Evolutionary conservation across 1,140 invertebrate species (phyloP), one percentile per base, ranked within the genome.

Genomic region (Leptinotarsa texana): DNA sequence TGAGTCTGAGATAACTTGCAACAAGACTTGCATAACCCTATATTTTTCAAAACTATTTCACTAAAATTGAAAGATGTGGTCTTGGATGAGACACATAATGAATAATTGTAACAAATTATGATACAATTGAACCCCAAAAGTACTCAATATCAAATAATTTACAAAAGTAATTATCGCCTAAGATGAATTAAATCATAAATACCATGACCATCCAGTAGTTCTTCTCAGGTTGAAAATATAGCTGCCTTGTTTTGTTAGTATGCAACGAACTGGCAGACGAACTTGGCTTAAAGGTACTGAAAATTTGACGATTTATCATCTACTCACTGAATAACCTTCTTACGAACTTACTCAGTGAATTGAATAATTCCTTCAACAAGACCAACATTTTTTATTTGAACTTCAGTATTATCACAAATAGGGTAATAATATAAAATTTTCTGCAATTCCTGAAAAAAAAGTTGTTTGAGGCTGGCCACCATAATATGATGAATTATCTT

Each of bases 201-300:
- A 97, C 96, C 93, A 98, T 90, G 70, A 96, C 91, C 87, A 98
- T 92, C 95, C 96, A 98, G 84, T 92, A 96, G 80, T 93, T 89
- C 80, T 89, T 88, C 85, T 98, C 96, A 6, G 95, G 92, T 87
- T 96, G 90, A 83, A 91, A 92, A 85, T 95, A 96, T 42, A 97
- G 87, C 82, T 96, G 95, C 76, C 94, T 89, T 67, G 93, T 93
- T 85, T 96, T 96, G 81, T 95, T 92, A 18, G 95, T 98, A 82
- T 97, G 94, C 69, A 97, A 85, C 74, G 92, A 92, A 86, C 96
- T 92, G 86, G 96, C 95, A 68, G 88, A 86, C 81, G 92, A 89
- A 76, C 92, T 91, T 69, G 92, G 88, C 79, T 92, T 94, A 84
- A 98, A 98, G 51, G 94, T 96, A 76, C 96, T 97, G 81, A 65